A percentile compares a stretch with the other conserved stretches of the same genome.
Conservation (phyloP, 2,113 vertebrate species). For the Nothocercus julius region DNA sequence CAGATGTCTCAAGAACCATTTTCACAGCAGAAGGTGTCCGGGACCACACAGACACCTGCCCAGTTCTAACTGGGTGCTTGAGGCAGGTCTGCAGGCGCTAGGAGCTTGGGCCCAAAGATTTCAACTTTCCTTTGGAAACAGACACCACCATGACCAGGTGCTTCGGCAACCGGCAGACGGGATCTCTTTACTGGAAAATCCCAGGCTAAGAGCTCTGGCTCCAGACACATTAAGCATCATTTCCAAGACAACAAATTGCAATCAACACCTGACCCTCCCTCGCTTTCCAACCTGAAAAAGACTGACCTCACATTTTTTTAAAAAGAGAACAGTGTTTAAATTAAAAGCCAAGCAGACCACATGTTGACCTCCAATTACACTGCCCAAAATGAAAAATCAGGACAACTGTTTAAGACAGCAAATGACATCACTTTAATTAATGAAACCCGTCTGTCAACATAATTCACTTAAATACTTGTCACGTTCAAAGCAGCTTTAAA, state of each 20-base stretch:
- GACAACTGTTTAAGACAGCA: conserved; percentile 41
- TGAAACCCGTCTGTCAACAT: conserved; percentile 50
- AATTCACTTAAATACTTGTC: conserved; percentile 60
- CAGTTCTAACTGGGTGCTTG: neutral
- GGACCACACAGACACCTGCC: fast-evolving
- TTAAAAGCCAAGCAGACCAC: conserved; percentile 35
- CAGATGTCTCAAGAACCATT: neutral
- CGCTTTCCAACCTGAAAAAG: neutral
- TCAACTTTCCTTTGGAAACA: neutral
- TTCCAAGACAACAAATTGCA: neutral
- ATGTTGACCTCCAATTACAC: conserved; percentile 41
- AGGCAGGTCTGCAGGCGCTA: neutral
- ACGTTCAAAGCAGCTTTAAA: conserved; percentile 58
- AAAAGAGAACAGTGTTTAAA: conserved; percentile 20
- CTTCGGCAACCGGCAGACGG: neutral
- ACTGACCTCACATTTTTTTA: conserved; percentile 24
- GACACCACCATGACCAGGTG: neutral
- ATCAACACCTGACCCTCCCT: neutral
- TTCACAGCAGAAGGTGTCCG: neutral
- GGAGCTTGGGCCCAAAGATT: neutral
- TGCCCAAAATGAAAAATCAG: conserved; percentile 22
- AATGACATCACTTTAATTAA: conserved; percentile 61
- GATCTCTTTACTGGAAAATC: neutral
- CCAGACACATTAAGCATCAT: neutral
- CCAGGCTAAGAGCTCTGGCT: neutral